phyloP scores from a whole-genome alignment of 2,113 vertebrate species.

The Chaenocephalus aceratus region DNA sequence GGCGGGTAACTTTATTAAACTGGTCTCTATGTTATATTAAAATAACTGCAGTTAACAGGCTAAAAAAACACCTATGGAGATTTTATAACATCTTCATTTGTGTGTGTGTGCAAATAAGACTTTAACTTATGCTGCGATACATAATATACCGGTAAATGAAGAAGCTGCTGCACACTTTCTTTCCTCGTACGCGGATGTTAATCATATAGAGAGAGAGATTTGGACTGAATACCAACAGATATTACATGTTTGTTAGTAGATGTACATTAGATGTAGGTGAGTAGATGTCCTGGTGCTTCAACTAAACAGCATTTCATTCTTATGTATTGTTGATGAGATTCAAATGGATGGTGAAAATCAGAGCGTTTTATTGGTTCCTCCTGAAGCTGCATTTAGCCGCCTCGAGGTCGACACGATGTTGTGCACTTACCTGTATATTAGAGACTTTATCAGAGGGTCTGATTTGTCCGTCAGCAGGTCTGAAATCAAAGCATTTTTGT shows the following conservation, averaged over 20 bases:
- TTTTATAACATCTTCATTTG: background rate
- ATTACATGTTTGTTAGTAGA: background rate
- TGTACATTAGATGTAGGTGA: background rate
- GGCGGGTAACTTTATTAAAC: too few species aligned
- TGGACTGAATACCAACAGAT: conserved; percentile 14
- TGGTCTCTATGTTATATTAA: background rate
- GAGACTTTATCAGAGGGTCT: conserved; percentile 26
- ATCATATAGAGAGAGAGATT: conserved; percentile 5
- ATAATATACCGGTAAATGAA: too few species aligned
- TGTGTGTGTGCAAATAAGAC: background rate
- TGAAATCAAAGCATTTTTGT: conserved; percentile 61
- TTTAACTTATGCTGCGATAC: background rate
- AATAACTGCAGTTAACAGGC: background rate
- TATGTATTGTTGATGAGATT: conserved; percentile 41
- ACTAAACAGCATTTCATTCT: conserved; percentile 48
- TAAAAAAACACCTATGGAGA: background rate
- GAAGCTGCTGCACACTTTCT: background rate
- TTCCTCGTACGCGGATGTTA: background rate
- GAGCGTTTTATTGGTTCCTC: background rate
- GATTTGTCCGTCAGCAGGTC: conserved; percentile 35
- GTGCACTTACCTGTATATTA: conserved; percentile 35
- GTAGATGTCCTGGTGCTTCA: conserved; percentile 41
- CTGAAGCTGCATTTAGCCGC: background rate
- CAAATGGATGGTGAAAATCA: background rate
- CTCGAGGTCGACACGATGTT: conserved; percentile 13